These are phyloP conservation scores for Sorex araneus DNA, from an alignment of 2,113 vertebrate genomes.

Conservation along the genomic window DNA sequence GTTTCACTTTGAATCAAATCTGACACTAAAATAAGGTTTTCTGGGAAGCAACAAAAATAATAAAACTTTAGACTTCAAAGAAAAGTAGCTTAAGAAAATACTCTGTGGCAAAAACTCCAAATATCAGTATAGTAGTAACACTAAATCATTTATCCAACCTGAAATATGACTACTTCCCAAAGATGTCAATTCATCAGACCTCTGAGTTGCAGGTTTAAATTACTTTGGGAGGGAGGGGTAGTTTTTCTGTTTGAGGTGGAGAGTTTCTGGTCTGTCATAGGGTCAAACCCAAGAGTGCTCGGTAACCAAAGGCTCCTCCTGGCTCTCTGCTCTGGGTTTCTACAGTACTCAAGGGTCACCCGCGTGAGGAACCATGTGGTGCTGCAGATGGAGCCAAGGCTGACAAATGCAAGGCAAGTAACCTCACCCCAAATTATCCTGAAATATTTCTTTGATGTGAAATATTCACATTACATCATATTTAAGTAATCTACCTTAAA, in stretches of 20 bases:
- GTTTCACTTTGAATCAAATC: conserved; percentile 70
- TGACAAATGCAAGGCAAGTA: too few species aligned
- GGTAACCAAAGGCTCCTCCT: too few species aligned
- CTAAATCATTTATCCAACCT: conserved; percentile 60
- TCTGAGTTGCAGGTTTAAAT: conserved; percentile 51
- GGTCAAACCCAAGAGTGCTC: too few species aligned
- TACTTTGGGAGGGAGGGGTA: background rate
- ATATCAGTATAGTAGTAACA: conserved; percentile 50
- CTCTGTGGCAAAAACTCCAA: conserved; percentile 64
- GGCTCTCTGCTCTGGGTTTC: too few species aligned
- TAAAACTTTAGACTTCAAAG: conserved; percentile 70
- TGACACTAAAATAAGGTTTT: conserved; percentile 72
- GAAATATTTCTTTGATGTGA: conserved; percentile 58
- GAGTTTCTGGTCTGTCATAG: too few species aligned
- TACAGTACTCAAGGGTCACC: too few species aligned
- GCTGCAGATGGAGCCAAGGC: too few species aligned
- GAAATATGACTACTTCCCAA: conserved; percentile 41
- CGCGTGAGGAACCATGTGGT: too few species aligned
- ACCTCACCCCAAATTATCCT: background rate
- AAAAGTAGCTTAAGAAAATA: conserved; percentile 64
- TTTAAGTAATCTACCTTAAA: conserved; percentile 72
- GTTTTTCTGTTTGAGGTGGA: too few species aligned
- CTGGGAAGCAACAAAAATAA: conserved; percentile 73
- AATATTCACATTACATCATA: conserved; percentile 57
- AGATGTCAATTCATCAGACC: conserved; percentile 50